A percentile compares a stretch with the other conserved stretches of the same genome.
These are phyloP conservation scores for Barypeithes pellucidus DNA, from an alignment of 2,888 invertebrate genomes.

Conservation along the genomic window DNA sequence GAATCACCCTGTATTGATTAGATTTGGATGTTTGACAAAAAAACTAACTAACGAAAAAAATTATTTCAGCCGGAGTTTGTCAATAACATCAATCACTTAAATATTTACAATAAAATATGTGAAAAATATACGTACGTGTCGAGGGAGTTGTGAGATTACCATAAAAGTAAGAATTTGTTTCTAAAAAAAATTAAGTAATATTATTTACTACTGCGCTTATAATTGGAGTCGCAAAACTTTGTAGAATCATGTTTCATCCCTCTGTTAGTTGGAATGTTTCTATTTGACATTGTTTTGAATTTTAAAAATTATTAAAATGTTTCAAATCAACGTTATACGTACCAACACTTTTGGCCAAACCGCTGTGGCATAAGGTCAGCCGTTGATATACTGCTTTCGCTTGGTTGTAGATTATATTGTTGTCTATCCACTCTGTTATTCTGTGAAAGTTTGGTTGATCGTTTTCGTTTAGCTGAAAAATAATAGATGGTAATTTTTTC, in stretches of 20 bases:
- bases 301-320: too few species aligned
- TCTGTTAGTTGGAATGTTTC: too few species aligned
- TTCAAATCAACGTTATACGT: conserved; percentile 27
- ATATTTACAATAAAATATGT: too few species aligned
- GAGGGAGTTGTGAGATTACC: conserved; percentile 41
- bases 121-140: conserved; percentile 52
- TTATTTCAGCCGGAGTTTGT: conserved; percentile 4
- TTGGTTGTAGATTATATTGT: conserved; percentile 60
- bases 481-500: too few species aligned
- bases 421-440: conserved; percentile 62
- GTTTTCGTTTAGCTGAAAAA: conserved; percentile 59
- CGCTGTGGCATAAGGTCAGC: conserved; percentile 57
- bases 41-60: too few species aligned
- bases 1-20: too few species aligned
- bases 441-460: conserved; percentile 60
- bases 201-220: too few species aligned
- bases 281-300: too few species aligned
- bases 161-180: conserved; percentile 51
- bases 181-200: conserved; percentile 43
- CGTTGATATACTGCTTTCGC: conserved; percentile 58
- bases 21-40: too few species aligned
- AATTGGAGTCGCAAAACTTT: too few species aligned
- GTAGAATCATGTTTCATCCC: too few species aligned
- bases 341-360: conserved; percentile 57
- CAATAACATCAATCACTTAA: too few species aligned